Evolutionary conservation across 2,888 invertebrate species (phyloP), one percentile per base, ranked within the genome.

Genomic region (Phasia obesa): DNA sequence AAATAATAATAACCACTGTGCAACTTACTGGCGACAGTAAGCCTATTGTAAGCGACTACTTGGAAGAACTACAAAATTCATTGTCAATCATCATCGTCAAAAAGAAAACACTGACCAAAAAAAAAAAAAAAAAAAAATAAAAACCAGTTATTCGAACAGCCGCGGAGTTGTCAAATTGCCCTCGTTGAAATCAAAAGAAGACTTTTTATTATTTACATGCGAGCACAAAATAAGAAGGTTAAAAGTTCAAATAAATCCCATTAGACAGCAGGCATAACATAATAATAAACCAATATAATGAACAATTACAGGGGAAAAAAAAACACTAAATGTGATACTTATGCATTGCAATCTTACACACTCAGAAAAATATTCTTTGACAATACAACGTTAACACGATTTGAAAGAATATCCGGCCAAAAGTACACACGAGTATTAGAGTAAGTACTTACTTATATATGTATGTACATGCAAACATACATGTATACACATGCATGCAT

Each of bases 321-420:
- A 55, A 38, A 25, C 38, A 35, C 69, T 69, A 25, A 53, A 67
- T 69, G 19, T 49, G 49, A 67, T 64, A 51, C 75, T 19, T 42
- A 65, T 31, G 42, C 38, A 25, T 31, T 15, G 15, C 51, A 31
- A 53, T 53, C 9, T 21, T 15, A 60, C 6, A 60, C 59, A 65
- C 47, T 25, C 59, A 21, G 6, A 7, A 4, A 19, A 13, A 25
- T 47, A 57, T 6, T 47, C 21, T 62, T 19, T 62, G 47, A 64
- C 27, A 69, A 44, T 62, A 69, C n/a, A 55, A 74, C 25, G 70
- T 67, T 55, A 76, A 76, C 67, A 65, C 60, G 31, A 71, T 67
- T 71, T 77, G 53, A 67, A 81, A 73, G 81, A 77, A 81, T 77
- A 77, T 81, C 81, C 81, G 81, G 81, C 47, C 19, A 38, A 60